Conservation (phyloP, 2,888 invertebrate species). For the Chironomus riparius region DNA sequence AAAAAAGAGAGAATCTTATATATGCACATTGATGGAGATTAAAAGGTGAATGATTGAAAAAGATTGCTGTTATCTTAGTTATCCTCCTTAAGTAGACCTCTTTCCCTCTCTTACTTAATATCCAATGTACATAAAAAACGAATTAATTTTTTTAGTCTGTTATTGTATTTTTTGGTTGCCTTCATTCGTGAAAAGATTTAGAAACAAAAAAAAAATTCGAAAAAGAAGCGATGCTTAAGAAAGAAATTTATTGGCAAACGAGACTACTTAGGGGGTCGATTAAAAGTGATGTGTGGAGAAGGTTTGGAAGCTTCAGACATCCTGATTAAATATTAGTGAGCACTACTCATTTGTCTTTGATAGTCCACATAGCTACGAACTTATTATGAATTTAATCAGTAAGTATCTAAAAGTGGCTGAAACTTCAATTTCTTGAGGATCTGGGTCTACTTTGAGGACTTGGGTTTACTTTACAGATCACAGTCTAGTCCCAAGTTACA, state of each 20-base stretch:
- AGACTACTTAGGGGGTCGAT: neutral
- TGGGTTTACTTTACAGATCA: no score
- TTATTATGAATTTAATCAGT: no score
- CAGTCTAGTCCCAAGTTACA: no score
- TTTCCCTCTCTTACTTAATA: neutral
- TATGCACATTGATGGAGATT: neutral
- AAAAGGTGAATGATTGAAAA: conserved; percentile 11
- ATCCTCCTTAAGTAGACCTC: neutral
- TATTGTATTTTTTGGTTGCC: neutral
- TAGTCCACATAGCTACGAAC: no score
- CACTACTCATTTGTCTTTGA: no score
- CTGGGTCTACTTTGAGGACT: no score
- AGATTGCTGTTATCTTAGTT: neutral
- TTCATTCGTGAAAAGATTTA: neutral
- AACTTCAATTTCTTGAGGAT: no score
- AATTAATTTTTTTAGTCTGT: neutral
- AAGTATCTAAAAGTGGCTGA: no score
- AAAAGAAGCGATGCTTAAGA: no score
- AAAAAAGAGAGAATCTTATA: neutral
- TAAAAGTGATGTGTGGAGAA: neutral
- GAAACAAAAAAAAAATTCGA: neutral
- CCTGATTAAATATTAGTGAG: no score
- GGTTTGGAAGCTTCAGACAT: no score
- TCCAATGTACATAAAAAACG: neutral
- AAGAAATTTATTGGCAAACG: neutral